Percentiles rank a stretch among this genome's conserved stretches.
phyloP scores from a whole-genome alignment of 2,797 vertebrate species.

The Limosa lapponica region DNA sequence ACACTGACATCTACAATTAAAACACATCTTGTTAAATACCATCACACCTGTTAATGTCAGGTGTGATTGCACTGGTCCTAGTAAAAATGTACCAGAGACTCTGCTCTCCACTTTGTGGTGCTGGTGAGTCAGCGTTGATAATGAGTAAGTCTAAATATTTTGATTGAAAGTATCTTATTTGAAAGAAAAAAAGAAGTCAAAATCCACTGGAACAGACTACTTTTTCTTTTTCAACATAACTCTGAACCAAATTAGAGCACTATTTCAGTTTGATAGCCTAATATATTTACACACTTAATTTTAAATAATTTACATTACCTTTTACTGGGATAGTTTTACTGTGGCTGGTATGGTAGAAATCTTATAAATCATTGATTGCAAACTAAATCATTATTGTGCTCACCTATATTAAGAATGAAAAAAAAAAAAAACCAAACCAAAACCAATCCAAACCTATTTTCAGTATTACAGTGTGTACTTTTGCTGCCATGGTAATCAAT shows the following conservation, averaged over 20 bases:
- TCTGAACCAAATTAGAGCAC: not conserved
- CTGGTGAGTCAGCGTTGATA: conserved; percentile 3
- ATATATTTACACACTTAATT: conserved; percentile 31
- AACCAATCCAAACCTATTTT: not conserved
- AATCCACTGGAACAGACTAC: not conserved
- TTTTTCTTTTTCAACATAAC: not conserved
- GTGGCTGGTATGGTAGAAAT: not conserved
- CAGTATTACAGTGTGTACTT: not conserved
- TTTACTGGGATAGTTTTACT: conserved; percentile 3
- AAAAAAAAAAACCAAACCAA: no score
- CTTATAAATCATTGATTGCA: not conserved
- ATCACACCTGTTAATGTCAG: not conserved
- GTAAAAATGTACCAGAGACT: not conserved
- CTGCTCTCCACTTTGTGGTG: conserved; percentile 28
- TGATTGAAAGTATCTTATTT: not conserved
- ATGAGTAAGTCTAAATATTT: conserved; percentile 10
- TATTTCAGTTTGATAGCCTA: not conserved
- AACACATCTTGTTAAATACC: not conserved
- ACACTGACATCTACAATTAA: not conserved
- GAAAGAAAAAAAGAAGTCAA: not conserved
- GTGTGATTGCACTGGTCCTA: not conserved
- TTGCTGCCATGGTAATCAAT: not conserved
- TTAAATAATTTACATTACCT: conserved; percentile 23
- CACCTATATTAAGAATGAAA: not conserved
- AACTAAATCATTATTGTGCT: not conserved